Evolutionary conservation across 1,140 invertebrate genomes (phyloP).

Genomic region (Temnothorax curvispinosus): DNA sequence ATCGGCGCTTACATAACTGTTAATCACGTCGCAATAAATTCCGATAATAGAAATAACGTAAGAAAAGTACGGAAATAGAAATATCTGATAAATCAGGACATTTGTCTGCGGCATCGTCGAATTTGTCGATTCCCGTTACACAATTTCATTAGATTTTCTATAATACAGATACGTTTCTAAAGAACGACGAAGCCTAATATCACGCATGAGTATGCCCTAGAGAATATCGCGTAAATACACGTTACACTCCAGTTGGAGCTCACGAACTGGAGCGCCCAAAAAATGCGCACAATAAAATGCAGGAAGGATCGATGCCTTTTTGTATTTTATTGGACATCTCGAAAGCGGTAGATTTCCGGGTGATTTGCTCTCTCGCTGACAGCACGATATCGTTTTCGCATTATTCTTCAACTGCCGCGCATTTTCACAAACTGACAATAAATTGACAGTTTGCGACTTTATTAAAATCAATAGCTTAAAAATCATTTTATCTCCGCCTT

Average conservation of each 20-base stretch:
- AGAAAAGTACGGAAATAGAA: not conserved
- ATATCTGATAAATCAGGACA: not conserved
- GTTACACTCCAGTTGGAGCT: not conserved
- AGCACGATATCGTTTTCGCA: not conserved
- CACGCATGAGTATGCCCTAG: not conserved
- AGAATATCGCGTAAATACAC: not conserved
- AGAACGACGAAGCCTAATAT: conserved; percentile 19
- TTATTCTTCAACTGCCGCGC: not conserved
- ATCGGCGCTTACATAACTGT: not conserved
- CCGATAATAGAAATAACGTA: not conserved
- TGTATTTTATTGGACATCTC: conserved; percentile 26
- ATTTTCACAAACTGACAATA: not conserved
- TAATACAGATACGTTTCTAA: not conserved
- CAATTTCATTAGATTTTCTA: not conserved
- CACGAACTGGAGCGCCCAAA: not conserved
- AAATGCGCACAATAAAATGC: conserved; percentile 31
- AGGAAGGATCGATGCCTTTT: not conserved
- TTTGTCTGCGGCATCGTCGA: not conserved
- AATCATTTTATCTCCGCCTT: not conserved
- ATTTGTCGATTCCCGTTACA: not conserved
- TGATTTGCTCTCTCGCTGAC: not conserved
- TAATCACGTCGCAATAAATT: not conserved
- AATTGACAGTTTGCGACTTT: not conserved
- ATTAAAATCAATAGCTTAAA: not conserved
- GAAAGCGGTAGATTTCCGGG: not conserved